Percentiles rank a stretch among this genome's conserved stretches.
phyloP scores from a whole-genome alignment of 2,888 invertebrate species.

The Watsonalla cultraria region DNA sequence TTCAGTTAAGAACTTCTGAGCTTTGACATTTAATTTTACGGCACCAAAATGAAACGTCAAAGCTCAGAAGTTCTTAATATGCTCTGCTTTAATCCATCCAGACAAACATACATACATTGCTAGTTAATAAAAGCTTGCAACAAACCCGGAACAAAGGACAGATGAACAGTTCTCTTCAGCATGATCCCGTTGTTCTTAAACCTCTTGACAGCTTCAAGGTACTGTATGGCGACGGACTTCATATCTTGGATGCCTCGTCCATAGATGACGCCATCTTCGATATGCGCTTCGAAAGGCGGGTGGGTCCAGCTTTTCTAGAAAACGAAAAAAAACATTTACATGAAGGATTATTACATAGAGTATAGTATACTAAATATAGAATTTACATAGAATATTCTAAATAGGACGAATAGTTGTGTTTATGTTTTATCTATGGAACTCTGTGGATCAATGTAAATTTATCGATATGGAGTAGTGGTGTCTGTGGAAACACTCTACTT shows the following conservation, averaged over 20 bases:
- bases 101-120: not conserved
- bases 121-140: not conserved
- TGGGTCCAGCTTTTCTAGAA: slow-evolving; percentile 91
- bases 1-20: too few species aligned
- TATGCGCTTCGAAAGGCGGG: slow-evolving; percentile 91
- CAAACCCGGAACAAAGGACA: slow-evolving; percentile 85
- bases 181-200: slow-evolving; percentile 73
- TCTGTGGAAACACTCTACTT: too few species aligned
- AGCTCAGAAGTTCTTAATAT: too few species aligned
- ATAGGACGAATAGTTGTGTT: too few species aligned
- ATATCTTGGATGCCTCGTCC: slow-evolving; percentile 93
- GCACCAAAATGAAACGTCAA: too few species aligned
- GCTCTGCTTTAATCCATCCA: too few species aligned
- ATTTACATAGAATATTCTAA: too few species aligned
- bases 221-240: slow-evolving; percentile 87
- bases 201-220: slow-evolving; percentile 82
- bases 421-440: too few species aligned
- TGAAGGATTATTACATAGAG: not conserved
- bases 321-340: slow-evolving; percentile 18
- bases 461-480: too few species aligned
- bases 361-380: not conserved
- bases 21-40: too few species aligned
- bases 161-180: slow-evolving; percentile 81
- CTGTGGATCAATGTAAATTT: too few species aligned
- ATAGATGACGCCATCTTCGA: slow-evolving; percentile 90